Conservation (phyloP, 2,797 vertebrate genomes). For the Danio aesculapii region DNA sequence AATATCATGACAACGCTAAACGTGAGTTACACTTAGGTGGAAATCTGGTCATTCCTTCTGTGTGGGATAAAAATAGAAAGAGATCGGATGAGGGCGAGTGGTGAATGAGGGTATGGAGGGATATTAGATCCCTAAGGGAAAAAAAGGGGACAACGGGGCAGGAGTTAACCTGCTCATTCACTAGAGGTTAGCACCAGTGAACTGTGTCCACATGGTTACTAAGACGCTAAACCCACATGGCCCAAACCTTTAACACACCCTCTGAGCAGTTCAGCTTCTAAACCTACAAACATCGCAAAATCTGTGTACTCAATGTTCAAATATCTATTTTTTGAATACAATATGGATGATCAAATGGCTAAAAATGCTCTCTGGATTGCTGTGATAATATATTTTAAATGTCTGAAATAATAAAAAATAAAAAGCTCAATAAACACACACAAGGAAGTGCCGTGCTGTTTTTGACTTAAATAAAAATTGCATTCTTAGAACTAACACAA, state of each 20-base stretch:
- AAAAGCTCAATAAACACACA: background rate
- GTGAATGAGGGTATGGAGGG: slow-evolving; percentile 31
- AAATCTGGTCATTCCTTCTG: slow-evolving; percentile 1
- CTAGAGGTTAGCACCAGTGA: slow-evolving; percentile 38
- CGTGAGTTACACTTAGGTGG: background rate
- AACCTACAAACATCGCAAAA: background rate
- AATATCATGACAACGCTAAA: background rate
- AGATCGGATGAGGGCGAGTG: background rate
- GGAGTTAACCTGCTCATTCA: slow-evolving; percentile 60
- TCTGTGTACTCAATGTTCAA: background rate
- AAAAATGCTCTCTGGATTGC: background rate
- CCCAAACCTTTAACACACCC: slow-evolving; percentile 10
- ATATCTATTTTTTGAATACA: background rate
- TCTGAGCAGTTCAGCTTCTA: slow-evolving; percentile 3
- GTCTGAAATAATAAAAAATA: no score
- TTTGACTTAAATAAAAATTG: background rate
- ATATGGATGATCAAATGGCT: background rate
- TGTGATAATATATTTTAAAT: background rate
- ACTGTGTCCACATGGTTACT: slow-evolving; percentile 55
- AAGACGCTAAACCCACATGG: slow-evolving; percentile 10
- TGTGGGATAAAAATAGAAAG: slow-evolving; percentile 31
- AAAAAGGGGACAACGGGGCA: slow-evolving; percentile 42
- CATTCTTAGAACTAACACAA: background rate
- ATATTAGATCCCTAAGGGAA: slow-evolving; percentile 40
- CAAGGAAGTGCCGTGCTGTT: background rate